phyloP scores from a whole-genome alignment of 2,113 vertebrate genomes.

The Amazona guildingii region DNA sequence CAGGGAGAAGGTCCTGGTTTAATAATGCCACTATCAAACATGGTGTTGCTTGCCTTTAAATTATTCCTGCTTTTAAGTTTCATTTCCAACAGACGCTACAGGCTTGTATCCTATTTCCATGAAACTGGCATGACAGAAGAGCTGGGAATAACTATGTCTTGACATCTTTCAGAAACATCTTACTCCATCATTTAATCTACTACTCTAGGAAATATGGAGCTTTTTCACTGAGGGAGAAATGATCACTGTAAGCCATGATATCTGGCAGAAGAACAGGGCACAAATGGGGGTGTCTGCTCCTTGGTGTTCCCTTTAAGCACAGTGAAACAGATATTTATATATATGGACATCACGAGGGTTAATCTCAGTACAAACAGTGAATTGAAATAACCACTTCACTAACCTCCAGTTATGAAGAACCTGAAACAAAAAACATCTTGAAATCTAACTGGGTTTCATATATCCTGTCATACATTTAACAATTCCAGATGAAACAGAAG shows the following conservation, averaged over 20 bases:
- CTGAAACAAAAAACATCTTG: background rate
- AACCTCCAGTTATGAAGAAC: background rate
- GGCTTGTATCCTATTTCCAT: background rate
- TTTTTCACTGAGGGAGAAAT: background rate
- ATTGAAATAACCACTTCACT: background rate
- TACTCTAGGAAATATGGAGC: background rate
- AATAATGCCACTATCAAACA: background rate
- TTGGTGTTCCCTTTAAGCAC: background rate
- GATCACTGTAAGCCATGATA: background rate
- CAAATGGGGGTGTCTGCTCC: background rate
- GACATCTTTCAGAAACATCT: background rate
- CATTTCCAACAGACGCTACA: background rate
- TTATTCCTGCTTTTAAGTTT: background rate
- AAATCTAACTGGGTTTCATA: background rate
- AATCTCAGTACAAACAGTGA: background rate
- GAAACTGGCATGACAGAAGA: background rate
- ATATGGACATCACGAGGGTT: background rate
- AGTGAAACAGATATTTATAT: background rate
- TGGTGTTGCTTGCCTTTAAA: background rate
- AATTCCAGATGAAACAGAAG: background rate
- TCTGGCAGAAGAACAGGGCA: background rate
- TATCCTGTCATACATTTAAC: background rate
- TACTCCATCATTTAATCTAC: background rate
- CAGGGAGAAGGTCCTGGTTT: background rate
- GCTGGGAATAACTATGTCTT: background rate